Conservation (phyloP, 2,113 vertebrate genomes). For the Paramisgurnus dabryanus region DNA sequence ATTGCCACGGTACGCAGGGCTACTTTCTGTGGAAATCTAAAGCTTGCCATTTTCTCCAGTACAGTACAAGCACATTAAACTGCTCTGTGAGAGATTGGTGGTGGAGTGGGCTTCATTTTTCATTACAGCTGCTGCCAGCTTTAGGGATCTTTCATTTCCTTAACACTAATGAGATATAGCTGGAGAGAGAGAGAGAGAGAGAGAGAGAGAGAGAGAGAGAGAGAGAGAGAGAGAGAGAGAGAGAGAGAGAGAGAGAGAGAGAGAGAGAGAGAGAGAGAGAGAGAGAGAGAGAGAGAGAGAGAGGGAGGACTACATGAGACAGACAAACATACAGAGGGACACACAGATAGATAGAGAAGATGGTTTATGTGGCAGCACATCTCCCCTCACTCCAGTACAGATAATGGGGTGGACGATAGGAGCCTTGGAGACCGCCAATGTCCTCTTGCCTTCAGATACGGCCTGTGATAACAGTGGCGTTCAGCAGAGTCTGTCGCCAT, state of each 20-base stretch:
- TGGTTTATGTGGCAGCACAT: constrained; percentile 14
- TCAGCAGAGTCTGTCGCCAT: constrained; percentile 78
- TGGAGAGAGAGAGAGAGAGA: constrained; percentile 10
- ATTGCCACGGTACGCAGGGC: background rate
- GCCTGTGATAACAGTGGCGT: constrained; percentile 87
- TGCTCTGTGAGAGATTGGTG: constrained; percentile 43
- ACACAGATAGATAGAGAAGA: constrained; percentile 3
- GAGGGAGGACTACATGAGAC: background rate
- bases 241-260: background rate
- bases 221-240: background rate
- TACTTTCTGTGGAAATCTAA: constrained; percentile 8
- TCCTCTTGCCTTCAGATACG: constrained; percentile 78
- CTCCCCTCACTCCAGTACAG: constrained; percentile 28
- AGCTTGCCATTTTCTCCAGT: constrained; percentile 44
- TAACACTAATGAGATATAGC: constrained; percentile 36
- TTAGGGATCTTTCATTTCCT: constrained; percentile 55
- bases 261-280: constrained; percentile 14
- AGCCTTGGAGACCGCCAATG: constrained; percentile 91
- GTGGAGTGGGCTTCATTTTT: constrained; percentile 48
- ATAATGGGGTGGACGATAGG: constrained; percentile 86
- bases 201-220: constrained; percentile 12
- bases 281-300: background rate
- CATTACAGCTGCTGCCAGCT: constrained; percentile 50
- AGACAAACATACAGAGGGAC: constrained; percentile 3
- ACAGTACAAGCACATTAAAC: constrained; percentile 47